Base-by-base conservation (phyloP, 1,140 invertebrate genomes). In the Mesaphorura yosii region DNA sequence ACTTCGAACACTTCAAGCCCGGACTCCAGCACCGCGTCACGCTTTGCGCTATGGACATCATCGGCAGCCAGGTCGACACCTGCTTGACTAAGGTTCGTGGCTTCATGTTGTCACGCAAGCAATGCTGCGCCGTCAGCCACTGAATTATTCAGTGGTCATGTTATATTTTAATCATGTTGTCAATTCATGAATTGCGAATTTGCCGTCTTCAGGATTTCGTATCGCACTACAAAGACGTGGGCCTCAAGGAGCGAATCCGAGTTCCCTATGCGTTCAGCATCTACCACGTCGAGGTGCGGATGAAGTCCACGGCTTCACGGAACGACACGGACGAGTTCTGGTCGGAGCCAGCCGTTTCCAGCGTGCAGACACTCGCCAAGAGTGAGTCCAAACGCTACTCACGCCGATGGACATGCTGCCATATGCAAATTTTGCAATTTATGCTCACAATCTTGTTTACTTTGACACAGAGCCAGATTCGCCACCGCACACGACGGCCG, bases 241-340 rank as follows among this genome's bases (percentile, higher is more conserved):
- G n/a, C 10, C 27, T 48, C 31, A 48, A 20, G 12, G 37, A 40
- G 6, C 19, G 29, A 28, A 44, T 62, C 46, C 14, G 40, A 7
- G 48, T 62, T 20, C 50, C 50, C 15, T 51, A 47, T 48, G 53
- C 60, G 5, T 57, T 47, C 40, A 38, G 51, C 29, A 48, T 51
- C 22, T 62, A 62, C 45, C 29, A 46, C 3, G 51, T 62, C n/a
- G 44, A 37, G 10, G 41, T 62, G 26, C 38, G 51, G 15, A 55
- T 62, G 50, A 50, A 54, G 23, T 58, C 60, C 22, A 53, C 46
- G 26, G 39, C 17, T 34, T 53, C 60, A 14, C n/a, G n/a, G n/a
- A 56, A 50, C 29, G 53, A 59, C 31, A 54, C 46, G 14, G 53
- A 52, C 25, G 47, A 51, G 44, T 58, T 56, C 25, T 62, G 60